A percentile compares a stretch with the other conserved stretches of the same genome.
Evolutionary conservation across 2,797 vertebrate species (phyloP).

Genomic region (Anguilla megastoma): DNA sequence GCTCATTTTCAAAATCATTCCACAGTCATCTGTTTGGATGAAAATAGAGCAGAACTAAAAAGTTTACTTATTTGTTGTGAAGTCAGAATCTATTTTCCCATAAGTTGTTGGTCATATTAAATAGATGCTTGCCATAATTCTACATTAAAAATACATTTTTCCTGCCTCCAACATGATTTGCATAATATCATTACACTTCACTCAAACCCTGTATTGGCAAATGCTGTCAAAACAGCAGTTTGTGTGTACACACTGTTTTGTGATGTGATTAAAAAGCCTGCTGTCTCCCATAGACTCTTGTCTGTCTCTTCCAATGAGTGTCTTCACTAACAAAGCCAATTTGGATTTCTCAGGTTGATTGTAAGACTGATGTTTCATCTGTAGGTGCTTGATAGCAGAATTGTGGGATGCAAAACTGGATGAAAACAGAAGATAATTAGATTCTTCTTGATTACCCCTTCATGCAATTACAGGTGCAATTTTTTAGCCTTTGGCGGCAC

Average conservation of each 20-base stretch:
- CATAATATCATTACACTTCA: conserved; percentile 10
- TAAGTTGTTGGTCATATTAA: neutral
- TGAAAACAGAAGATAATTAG: conserved; percentile 40
- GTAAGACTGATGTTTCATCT: conserved; percentile 65
- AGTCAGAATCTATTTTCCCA: neutral
- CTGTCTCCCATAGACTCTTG: conserved; percentile 62
- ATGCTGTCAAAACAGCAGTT: conserved; percentile 35
- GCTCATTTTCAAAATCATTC: neutral
- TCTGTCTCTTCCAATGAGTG: conserved; percentile 66
- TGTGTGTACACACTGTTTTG: conserved; percentile 48
- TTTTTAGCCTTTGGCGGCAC: neutral
- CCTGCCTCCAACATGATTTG: neutral
- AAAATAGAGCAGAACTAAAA: neutral
- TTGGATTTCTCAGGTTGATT: conserved; percentile 64
- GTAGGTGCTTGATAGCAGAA: conserved; percentile 64
- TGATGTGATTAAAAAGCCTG: conserved; percentile 64
- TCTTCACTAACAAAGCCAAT: conserved; percentile 70
- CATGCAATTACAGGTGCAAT: neutral
- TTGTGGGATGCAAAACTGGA: conserved; percentile 62
- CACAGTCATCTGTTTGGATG: neutral
- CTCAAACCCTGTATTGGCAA: conserved; percentile 14
- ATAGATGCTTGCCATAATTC: neutral
- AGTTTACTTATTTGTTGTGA: neutral
- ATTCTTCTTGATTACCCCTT: conserved; percentile 56
- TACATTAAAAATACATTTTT: neutral